These are phyloP conservation scores for Drosophila paracracens DNA, from an alignment of 2,888 invertebrate genomes.

Conservation along the genomic window DNA sequence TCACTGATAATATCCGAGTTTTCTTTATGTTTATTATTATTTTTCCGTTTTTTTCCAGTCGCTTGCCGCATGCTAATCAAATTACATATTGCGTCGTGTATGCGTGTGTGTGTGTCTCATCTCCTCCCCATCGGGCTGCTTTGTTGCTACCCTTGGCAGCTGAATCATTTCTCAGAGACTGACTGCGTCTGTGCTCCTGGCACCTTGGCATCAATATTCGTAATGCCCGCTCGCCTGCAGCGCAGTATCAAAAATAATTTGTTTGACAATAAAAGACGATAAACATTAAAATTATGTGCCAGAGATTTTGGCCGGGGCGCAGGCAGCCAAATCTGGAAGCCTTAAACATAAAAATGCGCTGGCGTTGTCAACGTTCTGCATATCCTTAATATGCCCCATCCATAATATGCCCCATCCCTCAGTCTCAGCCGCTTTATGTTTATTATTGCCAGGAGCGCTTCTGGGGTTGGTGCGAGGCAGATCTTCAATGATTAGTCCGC, in stretches of 20 bases:
- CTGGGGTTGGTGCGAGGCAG: constrained; percentile 31
- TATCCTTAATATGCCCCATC: constrained; percentile 49
- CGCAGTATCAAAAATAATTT: constrained; percentile 84
- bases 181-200: constrained; percentile 24
- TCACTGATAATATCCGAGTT: constrained; percentile 67
- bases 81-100: constrained; percentile 65
- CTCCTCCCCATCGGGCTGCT: background rate
- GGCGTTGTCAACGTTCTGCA: constrained; percentile 61
- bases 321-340: constrained; percentile 26
- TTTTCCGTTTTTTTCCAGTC: constrained; percentile 3
- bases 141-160: constrained; percentile 65
- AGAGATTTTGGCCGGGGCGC: constrained; percentile 50
- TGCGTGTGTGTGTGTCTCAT: constrained; percentile 16
- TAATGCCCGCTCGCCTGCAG: constrained; percentile 67
- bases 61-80: constrained; percentile 77
- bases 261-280: constrained; percentile 85
- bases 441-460: constrained; percentile 60
- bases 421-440: constrained; percentile 45
- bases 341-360: constrained; percentile 48
- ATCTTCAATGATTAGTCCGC: constrained; percentile 78
- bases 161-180: constrained; percentile 77
- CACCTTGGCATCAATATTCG: constrained; percentile 69
- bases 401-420: constrained; percentile 32
- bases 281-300: constrained; percentile 84
- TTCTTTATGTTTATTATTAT: constrained; percentile 77